Evolutionary conservation across 2,888 invertebrate species (phyloP), one percentile per base, ranked within the genome.

Genomic region (Orthonychiurus folsomi): DNA sequence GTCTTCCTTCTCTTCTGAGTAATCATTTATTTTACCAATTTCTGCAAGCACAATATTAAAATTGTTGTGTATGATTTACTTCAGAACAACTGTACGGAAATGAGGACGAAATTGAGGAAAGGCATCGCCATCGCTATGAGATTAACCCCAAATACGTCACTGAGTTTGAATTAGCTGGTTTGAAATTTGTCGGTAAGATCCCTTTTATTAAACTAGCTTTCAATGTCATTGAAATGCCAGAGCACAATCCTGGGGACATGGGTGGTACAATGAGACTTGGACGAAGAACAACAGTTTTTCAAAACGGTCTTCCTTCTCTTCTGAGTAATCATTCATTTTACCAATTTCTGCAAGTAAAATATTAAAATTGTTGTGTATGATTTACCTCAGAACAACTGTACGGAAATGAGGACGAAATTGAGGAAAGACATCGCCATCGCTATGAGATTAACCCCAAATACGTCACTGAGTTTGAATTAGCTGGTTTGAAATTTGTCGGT

Each of bases 261-360:
- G 99, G 99, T 1, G 99, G 96, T 9, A 99, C 99, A 0, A 99
- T 99, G 99, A 81, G 99, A 64, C 80, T 99, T 56, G 99, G 99
- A n/a, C 89, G 87, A 75, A 84, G 96, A 73, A 85, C 84, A 64
- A 97, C 97, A 0, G 79, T 86, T 50, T 89, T 99, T 76, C 84
- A 84, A 64, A 80, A 76, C 78, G 74, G 75, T 77, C 76, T 63
- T 20, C 50, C 57, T 52, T 72, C 67, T 12, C 27, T 63, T 53
- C 26, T 70, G 21, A 60, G 66, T 69, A 67, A 61, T 54, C 53
- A 12, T 50, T 12, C 9, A 9, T 23, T 55, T 23, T 50, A n/a
- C 5, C 9, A n/a, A n/a, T n/a, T n/a, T n/a, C n/a, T n/a, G n/a
- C n/a, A n/a, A n/a, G 23, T 23, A n/a, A 1, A 15, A 23, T n/a